A percentile compares a stretch with the other conserved stretches of the same genome.
Conservation (phyloP, 64 coral and sea anemone genomes). For the Porites lutea region DNA sequence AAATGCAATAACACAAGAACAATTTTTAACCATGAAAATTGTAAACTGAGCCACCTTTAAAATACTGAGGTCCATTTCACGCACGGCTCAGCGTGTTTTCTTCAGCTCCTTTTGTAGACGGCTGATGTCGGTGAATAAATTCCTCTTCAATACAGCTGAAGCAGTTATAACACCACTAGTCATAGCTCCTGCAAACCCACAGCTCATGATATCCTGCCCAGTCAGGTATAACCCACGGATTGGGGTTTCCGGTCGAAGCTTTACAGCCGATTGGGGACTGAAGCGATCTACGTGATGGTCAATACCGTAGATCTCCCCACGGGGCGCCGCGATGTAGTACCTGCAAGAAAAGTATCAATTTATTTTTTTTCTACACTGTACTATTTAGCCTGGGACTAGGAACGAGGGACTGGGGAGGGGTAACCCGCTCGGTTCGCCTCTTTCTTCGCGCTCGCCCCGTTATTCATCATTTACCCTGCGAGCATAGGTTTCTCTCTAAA, state of each 20-base stretch:
- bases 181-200: conserved; percentile 88
- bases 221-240: conserved; percentile 88
- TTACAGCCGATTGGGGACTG: conserved; percentile 59
- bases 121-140: conserved; percentile 72
- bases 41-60: no score
- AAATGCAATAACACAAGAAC: no score
- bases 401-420: no score
- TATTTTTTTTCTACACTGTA: no score
- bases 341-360: background rate
- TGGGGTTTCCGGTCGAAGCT: conserved; percentile 77
- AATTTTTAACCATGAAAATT: no score
- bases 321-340: conserved; percentile 84
- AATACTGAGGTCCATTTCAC: background rate
- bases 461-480: no score
- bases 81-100: background rate
- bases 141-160: conserved; percentile 81
- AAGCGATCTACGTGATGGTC: conserved; percentile 95
- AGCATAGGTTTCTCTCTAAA: no score
- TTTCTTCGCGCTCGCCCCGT: no score
- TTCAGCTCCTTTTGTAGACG: background rate
- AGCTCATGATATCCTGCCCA: conserved; percentile 82
- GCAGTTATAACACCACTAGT: conserved; percentile 84
- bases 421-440: no score
- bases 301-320: conserved; percentile 93
- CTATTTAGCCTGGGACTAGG: no score